phyloP scores from a whole-genome alignment of 1,140 invertebrate genomes.

The Eufriesea mexicana region DNA sequence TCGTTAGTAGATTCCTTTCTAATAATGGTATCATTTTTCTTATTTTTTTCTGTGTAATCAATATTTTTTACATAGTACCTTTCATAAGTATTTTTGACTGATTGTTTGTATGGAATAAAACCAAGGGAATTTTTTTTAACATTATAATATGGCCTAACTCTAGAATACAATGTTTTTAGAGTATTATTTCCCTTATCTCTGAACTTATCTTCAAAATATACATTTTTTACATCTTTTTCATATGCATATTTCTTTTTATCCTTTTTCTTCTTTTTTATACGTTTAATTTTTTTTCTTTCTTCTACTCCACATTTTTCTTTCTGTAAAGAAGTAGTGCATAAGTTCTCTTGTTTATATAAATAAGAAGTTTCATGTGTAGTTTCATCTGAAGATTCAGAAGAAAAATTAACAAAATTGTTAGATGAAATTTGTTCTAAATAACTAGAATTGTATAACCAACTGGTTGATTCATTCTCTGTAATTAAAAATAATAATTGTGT shows the following conservation, averaged over 20 bases:
- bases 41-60: slow-evolving; percentile 62
- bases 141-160: slow-evolving; percentile 80
- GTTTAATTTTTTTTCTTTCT: slow-evolving; percentile 52
- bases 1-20: slow-evolving; percentile 63
- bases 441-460: slow-evolving; percentile 76
- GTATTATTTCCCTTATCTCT: slow-evolving; percentile 78
- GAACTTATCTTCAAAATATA: slow-evolving; percentile 83
- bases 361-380: slow-evolving; percentile 6
- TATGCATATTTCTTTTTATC: slow-evolving; percentile 54
- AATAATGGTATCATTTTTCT: slow-evolving; percentile 68
- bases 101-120: slow-evolving; percentile 59
- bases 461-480: slow-evolving; percentile 35
- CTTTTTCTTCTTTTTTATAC: slow-evolving; percentile 68
- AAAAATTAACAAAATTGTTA: slow-evolving; percentile 54
- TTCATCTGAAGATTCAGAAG: slow-evolving; percentile 71
- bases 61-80: slow-evolving; percentile 76
- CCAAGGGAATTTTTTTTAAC: slow-evolving; percentile 66
- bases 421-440: slow-evolving; percentile 56
- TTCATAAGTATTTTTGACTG: slow-evolving; percentile 62
- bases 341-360: slow-evolving; percentile 24
- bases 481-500: slow-evolving; percentile 14
- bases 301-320: slow-evolving; percentile 6
- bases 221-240: slow-evolving; percentile 73
- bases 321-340: slow-evolving; percentile 6
- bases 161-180: slow-evolving; percentile 80